These are phyloP conservation scores for Leptinotarsa rubiginosa DNA, from an alignment of 2,888 invertebrate species.

Conservation along the genomic window DNA sequence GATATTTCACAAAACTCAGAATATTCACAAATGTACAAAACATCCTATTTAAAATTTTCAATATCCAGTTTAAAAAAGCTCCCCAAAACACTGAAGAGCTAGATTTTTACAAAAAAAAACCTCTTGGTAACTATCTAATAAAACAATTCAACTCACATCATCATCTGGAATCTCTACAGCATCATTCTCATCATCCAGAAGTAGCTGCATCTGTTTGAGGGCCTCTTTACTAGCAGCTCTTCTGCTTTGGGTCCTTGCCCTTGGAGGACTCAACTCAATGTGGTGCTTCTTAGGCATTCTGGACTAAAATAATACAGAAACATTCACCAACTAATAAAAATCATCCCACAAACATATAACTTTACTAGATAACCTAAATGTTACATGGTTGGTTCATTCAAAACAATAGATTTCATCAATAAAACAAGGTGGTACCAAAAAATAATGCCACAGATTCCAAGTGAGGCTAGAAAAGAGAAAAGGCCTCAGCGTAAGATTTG, in stretches of 20 bases:
- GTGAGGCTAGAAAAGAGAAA: not conserved
- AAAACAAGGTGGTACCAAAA: slow-evolving; percentile 25
- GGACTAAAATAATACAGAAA: slow-evolving; percentile 29
- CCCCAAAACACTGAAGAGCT: too few species aligned
- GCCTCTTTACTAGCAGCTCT: slow-evolving; percentile 64
- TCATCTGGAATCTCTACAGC: slow-evolving; percentile 67
- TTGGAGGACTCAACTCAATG: slow-evolving; percentile 42
- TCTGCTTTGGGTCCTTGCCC: slow-evolving; percentile 53
- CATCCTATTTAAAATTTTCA: too few species aligned
- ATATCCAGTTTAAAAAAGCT: too few species aligned
- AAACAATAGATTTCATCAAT: slow-evolving; percentile 15
- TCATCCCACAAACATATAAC: slow-evolving; percentile 20
- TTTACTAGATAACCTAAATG: slow-evolving; percentile 6
- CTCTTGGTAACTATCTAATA: not conserved
- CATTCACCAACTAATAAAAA: not conserved
- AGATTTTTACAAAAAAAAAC: not conserved
- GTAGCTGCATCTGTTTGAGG: slow-evolving; percentile 62
- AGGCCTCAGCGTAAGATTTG: not conserved
- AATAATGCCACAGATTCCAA: not conserved
- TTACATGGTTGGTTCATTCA: not conserved
- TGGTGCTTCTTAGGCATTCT: slow-evolving; percentile 56
- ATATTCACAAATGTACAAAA: too few species aligned
- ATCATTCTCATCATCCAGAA: slow-evolving; percentile 63
- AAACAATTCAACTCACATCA: slow-evolving; percentile 49
- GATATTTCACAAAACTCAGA: too few species aligned